A percentile compares a stretch with the other conserved stretches of the same genome.
Conservation (phyloP, 2,797 vertebrate species). For the Sebastiscus tertius region DNA sequence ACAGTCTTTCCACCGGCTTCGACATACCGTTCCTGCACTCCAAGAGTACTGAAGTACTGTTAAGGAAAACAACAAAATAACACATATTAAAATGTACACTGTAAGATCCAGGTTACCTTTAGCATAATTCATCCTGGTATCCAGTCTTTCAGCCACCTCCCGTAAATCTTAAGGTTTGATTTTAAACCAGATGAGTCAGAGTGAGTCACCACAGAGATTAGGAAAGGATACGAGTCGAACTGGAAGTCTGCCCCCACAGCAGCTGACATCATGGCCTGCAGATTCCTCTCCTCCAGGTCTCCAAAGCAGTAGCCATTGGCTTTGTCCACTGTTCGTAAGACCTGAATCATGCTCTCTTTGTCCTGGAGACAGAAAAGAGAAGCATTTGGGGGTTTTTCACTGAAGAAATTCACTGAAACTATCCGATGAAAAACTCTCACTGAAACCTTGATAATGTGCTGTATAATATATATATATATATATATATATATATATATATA, state of each 20-base stretch:
- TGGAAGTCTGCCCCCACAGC: constrained; percentile 96
- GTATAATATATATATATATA: background rate
- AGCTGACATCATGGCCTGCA: constrained; percentile 95
- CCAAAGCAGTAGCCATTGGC: constrained; percentile 96
- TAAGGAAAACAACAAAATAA: constrained; percentile 81
- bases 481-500: background rate
- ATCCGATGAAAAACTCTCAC: background rate
- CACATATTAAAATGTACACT: background rate
- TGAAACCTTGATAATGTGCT: background rate
- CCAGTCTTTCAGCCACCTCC: constrained; percentile 5
- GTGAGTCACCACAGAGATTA: constrained; percentile 56
- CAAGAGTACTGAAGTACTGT: constrained; percentile 87
- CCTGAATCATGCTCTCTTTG: constrained; percentile 90
- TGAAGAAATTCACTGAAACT: constrained; percentile 11
- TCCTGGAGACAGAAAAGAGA: constrained; percentile 81
- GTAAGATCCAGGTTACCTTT: background rate
- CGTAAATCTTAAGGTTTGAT: constrained; percentile 21
- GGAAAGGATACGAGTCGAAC: constrained; percentile 94
- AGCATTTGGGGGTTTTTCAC: constrained; percentile 12
- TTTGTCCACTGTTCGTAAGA: constrained; percentile 93
- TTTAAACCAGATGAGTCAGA: constrained; percentile 63
- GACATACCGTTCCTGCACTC: constrained; percentile 93
- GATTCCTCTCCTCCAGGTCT: constrained; percentile 89
- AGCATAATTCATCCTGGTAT: background rate
- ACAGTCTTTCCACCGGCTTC: constrained; percentile 81